Conservation (phyloP, 1,140 invertebrate species). For the Stegodyphus dumicola region DNA sequence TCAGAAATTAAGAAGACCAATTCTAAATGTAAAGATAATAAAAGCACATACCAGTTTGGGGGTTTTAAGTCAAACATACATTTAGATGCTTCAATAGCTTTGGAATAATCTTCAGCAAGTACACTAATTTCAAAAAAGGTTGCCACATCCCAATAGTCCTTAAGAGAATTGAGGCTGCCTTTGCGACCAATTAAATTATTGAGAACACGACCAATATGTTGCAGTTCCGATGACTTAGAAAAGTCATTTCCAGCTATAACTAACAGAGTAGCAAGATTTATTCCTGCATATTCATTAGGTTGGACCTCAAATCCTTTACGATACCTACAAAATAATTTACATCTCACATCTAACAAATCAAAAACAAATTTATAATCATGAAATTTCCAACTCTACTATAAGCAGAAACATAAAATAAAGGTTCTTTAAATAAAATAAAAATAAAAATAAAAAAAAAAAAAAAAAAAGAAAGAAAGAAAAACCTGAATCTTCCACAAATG, state of each 20-base stretch:
- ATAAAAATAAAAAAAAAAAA: too few relatives aligned
- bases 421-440: too few relatives aligned
- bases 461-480: too few relatives aligned
- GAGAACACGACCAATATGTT: slow-evolving; percentile 91
- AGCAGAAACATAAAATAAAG: too few relatives aligned
- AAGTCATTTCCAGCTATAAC: slow-evolving; percentile 98
- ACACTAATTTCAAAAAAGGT: slow-evolving; percentile 99
- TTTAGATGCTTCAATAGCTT: slow-evolving; percentile 97
- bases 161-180: slow-evolving; percentile 89
- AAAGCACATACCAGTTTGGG: slow-evolving; percentile 83
- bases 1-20: too few relatives aligned
- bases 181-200: slow-evolving; percentile 99
- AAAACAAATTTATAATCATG: too few relatives aligned
- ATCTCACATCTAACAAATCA: background rate
- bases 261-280: slow-evolving; percentile 96
- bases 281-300: slow-evolving; percentile 98
- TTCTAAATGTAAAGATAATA: too few relatives aligned
- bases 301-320: slow-evolving; percentile 97
- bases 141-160: slow-evolving; percentile 99
- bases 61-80: slow-evolving; percentile 99
- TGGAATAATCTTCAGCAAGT: slow-evolving; percentile 94
- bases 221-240: slow-evolving; percentile 87
- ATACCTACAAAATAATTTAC: slow-evolving; percentile 73
- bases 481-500: too few relatives aligned
- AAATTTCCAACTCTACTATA: too few relatives aligned